Conservation (phyloP, 1,140 invertebrate species). For the Helicoverpa zea region DNA sequence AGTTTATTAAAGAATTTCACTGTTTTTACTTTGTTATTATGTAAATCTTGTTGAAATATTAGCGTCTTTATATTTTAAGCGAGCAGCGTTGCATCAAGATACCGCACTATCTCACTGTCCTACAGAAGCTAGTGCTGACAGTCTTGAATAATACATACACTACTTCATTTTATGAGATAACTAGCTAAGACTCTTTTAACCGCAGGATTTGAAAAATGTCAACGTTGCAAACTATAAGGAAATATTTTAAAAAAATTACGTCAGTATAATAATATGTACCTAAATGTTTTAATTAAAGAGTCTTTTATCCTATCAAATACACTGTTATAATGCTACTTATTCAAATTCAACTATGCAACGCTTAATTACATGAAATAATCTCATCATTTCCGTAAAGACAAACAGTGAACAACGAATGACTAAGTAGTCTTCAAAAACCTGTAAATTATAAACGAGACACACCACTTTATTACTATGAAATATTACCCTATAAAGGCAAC, state of each 20-base stretch:
- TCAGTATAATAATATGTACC: too few species aligned
- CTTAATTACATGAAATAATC: neutral
- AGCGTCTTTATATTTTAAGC: neutral
- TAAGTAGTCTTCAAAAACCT: too few species aligned
- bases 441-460: too few species aligned
- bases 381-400: too few species aligned
- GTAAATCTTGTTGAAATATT: neutral
- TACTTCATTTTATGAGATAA: slow-evolving; percentile 18
- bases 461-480: too few species aligned
- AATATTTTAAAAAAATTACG: neutral
- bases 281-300: too few species aligned
- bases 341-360: neutral
- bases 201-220: neutral
- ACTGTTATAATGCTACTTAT: neutral
- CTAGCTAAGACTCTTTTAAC: neutral
- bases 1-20: neutral
- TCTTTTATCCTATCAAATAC: neutral
- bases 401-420: too few species aligned
- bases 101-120: slow-evolving; percentile 11
- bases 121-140: slow-evolving; percentile 15
- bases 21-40: neutral
- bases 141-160: slow-evolving; percentile 27
- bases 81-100: neutral
- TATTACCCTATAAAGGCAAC: neutral
- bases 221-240: neutral